Evolutionary conservation across 2,888 invertebrate species (phyloP), one percentile per base, ranked within the genome.

Genomic region (Malthinus flaveolus): DNA sequence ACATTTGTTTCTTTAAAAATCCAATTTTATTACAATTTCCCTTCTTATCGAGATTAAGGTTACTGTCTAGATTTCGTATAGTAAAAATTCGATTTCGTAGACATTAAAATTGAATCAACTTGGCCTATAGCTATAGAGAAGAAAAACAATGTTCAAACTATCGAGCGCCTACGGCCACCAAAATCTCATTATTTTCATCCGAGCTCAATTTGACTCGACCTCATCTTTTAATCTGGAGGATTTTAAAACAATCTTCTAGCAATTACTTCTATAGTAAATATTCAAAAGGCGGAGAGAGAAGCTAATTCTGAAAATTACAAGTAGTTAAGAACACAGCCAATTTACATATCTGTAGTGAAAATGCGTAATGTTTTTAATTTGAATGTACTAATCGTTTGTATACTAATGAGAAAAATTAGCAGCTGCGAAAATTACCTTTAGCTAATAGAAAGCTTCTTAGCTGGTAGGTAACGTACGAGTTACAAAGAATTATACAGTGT

Each of bases 191-290:
- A 36, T 45, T 52, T 35, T 35, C 36, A 34, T 32, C 35, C 45
- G 45, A 52, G 32, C 35, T 35, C 44, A 52, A 52, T 45, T 35
- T 45, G 52, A 52, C 36, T 45, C 36, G 9, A 35, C 31, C 35
- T 46, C 32, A 52, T 46, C 46, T 36, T 36, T 37, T 32, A 52
- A 52, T 52, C 52, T 52, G 31, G n/a, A 12, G 44, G 52, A 36
- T 45, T 52, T 52, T 52, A 32, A 52, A 52, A 52, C 52, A 45
- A 52, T 52, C 45, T 52, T 44, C 45, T 45, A 9, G 52, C 45
- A 52, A 52, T 52, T 46, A 52, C 45, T 52, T 12, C 32, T 10
- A 7, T 12, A 45, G 44, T 51, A 44, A 51, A 42, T 44, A 51
- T 42, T 32, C 42, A 51, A 51, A 51, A 34, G 33, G 37, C 5